Percentiles rank a stretch among this genome's conserved stretches.
Conservation (phyloP, 2,113 vertebrate species). For the Pogonocichla stellata region DNA sequence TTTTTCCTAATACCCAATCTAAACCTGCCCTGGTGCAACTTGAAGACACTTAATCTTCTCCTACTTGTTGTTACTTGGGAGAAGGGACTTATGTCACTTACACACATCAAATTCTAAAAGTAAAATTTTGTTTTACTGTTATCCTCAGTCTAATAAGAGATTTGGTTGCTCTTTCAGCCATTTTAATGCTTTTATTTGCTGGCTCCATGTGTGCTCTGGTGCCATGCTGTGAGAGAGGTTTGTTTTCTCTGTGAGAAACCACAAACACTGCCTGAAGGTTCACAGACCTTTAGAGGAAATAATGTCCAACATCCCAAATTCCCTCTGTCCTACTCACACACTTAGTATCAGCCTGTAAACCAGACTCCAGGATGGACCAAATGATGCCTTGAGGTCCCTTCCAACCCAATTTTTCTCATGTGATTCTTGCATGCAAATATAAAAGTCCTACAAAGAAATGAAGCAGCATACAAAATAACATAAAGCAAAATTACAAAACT, state of each 20-base stretch:
- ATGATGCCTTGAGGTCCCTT: not conserved
- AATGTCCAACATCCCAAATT: not conserved
- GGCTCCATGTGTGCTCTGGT: not conserved
- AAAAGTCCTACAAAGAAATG: not conserved
- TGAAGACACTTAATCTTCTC: not conserved
- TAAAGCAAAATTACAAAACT: too few relatives aligned
- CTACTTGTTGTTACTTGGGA: not conserved
- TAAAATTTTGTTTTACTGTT: not conserved
- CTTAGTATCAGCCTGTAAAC: not conserved
- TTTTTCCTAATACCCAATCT: not conserved
- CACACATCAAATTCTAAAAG: not conserved
- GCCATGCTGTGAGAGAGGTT: not conserved
- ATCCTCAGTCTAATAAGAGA: not conserved
- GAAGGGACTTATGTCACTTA: not conserved
- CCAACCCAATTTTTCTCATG: not conserved
- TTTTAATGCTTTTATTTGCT: not conserved
- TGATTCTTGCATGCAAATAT: not conserved
- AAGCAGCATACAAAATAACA: fast-evolving
- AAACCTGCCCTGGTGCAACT: not conserved
- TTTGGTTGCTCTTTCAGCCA: not conserved
- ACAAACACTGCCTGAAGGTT: not conserved
- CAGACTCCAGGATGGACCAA: not conserved
- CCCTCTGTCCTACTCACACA: not conserved
- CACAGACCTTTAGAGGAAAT: not conserved
- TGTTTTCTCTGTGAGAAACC: not conserved